These are phyloP conservation scores for Linyphia triangularis DNA, from an alignment of 2,888 invertebrate genomes.

Conservation along the genomic window DNA sequence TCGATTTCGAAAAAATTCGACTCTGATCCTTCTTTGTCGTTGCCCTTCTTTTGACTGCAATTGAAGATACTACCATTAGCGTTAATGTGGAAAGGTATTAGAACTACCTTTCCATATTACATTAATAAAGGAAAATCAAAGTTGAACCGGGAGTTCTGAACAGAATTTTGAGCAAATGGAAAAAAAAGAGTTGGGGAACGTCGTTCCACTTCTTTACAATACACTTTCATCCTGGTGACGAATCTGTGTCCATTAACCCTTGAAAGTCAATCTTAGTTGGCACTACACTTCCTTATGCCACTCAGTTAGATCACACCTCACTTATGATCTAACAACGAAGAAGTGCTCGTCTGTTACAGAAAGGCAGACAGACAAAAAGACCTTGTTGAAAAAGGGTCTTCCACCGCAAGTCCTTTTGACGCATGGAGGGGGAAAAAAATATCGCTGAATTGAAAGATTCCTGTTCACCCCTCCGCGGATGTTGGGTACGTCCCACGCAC, in stretches of 20 bases:
- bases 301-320: neutral
- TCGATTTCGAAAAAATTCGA: too few species aligned
- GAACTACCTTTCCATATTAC: too few species aligned
- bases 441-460: constrained; percentile 49
- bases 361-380: constrained; percentile 30
- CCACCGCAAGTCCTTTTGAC: constrained; percentile 21
- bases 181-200: too few species aligned
- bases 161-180: too few species aligned
- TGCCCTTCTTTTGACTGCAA: too few species aligned
- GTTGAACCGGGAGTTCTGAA: too few species aligned
- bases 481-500: constrained; percentile 46
- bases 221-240: neutral
- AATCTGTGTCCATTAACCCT: neutral
- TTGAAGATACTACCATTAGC: too few species aligned
- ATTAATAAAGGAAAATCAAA: too few species aligned
- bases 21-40: too few species aligned
- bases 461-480: neutral
- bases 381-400: constrained; percentile 24
- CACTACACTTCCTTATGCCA: too few species aligned
- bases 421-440: constrained; percentile 3
- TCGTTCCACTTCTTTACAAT: too few species aligned
- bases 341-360: constrained; percentile 19
- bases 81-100: too few species aligned
- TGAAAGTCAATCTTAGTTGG: neutral
- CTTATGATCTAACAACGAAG: neutral